A percentile compares a stretch with the other conserved stretches of the same genome.
Evolutionary conservation across 2,888 invertebrate genomes (phyloP).

Genomic region (Argyresthia goedartella): DNA sequence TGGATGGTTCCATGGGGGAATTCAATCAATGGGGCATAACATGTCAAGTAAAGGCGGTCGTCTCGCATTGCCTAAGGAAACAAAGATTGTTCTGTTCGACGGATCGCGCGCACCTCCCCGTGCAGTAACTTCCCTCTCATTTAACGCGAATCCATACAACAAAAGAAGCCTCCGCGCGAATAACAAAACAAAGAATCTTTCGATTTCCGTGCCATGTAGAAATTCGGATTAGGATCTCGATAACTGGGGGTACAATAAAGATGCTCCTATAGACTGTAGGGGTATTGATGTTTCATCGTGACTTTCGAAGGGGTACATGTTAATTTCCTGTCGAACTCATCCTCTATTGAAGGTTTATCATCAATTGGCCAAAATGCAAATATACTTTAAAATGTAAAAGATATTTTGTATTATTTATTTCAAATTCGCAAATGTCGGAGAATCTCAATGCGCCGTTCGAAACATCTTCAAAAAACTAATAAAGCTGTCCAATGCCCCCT

Average conservation of each 20-base stretch:
- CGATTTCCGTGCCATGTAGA: slow-evolving; percentile 27
- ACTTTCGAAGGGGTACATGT: no score
- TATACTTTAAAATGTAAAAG: no score
- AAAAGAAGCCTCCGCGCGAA: slow-evolving; percentile 62
- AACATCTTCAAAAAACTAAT: slow-evolving; percentile 6
- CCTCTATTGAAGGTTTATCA: no score
- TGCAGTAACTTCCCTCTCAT: slow-evolving; percentile 67
- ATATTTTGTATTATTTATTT: no score
- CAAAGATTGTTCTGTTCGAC: slow-evolving; percentile 62
- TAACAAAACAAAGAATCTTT: slow-evolving; percentile 63
- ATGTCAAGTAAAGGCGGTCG: slow-evolving; percentile 38
- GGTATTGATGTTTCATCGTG: no score
- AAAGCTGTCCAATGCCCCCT: slow-evolving; percentile 40
- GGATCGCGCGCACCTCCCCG: slow-evolving; percentile 58
- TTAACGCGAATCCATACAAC: slow-evolving; percentile 66
- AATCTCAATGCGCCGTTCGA: background rate
- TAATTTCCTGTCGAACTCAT: no score
- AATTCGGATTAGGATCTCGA: slow-evolving; percentile 2
- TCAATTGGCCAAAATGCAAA: no score
- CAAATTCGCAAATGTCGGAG: no score
- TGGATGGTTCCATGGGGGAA: slow-evolving; percentile 14
- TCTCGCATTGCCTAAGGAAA: slow-evolving; percentile 56
- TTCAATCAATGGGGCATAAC: slow-evolving; percentile 23
- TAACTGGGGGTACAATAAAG: background rate
- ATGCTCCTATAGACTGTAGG: no score